phyloP scores from a whole-genome alignment of 2,113 vertebrate species.

The Pygoscelis adeliae region DNA sequence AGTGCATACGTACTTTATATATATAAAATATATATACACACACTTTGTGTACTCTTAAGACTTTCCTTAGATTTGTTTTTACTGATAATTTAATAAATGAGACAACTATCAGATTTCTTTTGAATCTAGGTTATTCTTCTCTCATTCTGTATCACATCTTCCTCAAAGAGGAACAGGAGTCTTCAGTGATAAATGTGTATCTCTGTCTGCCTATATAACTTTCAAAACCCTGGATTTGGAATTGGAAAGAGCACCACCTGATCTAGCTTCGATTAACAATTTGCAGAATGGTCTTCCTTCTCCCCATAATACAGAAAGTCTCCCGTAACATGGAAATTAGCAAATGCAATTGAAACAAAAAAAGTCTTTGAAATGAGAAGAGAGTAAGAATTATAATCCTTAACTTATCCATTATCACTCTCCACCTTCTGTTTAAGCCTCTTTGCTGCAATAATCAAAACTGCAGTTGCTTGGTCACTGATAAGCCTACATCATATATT shows the following conservation, averaged over 20 bases:
- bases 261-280: neutral
- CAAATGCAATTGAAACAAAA: neutral
- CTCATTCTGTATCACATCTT: neutral
- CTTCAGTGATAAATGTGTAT: neutral
- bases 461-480: neutral
- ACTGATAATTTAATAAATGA: neutral
- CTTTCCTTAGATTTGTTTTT: neutral
- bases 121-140: neutral
- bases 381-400: slow-evolving; percentile 7
- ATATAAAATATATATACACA: neutral
- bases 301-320: neutral
- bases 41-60: neutral
- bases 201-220: neutral
- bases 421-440: slow-evolving; percentile 19
- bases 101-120: neutral
- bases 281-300: neutral
- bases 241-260: neutral
- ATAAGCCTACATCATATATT: neutral
- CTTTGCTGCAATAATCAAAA: neutral
- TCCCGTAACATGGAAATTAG: neutral
- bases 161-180: neutral
- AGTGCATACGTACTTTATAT: neutral
- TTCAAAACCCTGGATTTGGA: neutral
- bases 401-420: neutral
- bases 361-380: neutral